A percentile compares a stretch with the other conserved stretches of the same genome.
phyloP scores from a whole-genome alignment of 2,113 vertebrate species.

The Gopherus evgoodei region DNA sequence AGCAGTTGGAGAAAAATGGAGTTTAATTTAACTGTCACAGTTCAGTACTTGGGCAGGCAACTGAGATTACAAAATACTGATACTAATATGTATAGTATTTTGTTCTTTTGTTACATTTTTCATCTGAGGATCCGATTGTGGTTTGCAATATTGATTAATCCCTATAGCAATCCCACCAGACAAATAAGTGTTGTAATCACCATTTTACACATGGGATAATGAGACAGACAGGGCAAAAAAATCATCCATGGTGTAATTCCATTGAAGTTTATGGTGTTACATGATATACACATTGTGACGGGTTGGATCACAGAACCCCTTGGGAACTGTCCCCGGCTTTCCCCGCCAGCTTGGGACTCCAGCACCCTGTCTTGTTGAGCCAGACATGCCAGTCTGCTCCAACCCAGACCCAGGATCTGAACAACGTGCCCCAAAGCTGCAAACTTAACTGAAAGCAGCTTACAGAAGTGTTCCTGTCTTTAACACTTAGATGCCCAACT shows the following conservation, averaged over 20 bases:
- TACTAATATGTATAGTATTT: not conserved
- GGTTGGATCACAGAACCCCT: no score
- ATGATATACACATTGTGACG: not conserved
- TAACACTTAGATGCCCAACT: no score
- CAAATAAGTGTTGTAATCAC: not conserved
- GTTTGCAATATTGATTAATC: not conserved
- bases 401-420: no score
- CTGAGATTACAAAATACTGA: not conserved
- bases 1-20: not conserved
- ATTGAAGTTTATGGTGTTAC: not conserved
- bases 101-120: not conserved
- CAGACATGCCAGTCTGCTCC: no score
- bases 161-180: not conserved
- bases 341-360: no score
- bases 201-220: not conserved
- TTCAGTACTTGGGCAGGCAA: not conserved
- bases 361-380: no score
- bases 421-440: no score
- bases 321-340: no score
- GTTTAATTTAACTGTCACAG: not conserved
- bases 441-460: no score
- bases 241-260: not conserved
- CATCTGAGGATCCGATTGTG: not conserved
- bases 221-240: not conserved
- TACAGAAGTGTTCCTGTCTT: no score